Percentiles rank a stretch among this genome's conserved stretches.
phyloP scores from a whole-genome alignment of 2,113 vertebrate species.

The Ancistrus triradiatus region DNA sequence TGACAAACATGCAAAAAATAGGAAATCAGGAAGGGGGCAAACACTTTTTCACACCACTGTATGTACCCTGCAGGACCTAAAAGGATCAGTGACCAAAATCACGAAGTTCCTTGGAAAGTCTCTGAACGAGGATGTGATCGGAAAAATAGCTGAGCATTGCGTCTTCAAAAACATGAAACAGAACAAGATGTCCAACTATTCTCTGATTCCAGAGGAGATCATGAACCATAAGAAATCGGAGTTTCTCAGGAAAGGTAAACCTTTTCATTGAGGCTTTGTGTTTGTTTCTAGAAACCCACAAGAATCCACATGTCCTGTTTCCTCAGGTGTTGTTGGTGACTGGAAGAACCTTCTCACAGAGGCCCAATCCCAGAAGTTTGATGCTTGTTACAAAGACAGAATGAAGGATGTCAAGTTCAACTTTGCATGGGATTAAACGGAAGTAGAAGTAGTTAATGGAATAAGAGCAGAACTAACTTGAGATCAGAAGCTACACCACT shows the following conservation, averaged over 20 bases:
- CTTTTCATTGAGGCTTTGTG: neutral
- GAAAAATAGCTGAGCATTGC: conserved; percentile 56
- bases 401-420: conserved; percentile 60
- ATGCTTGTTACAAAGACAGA: conserved; percentile 58
- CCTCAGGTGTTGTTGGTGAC: conserved; percentile 63
- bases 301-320: conserved; percentile 4
- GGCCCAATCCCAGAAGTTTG: conserved; percentile 58
- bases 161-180: conserved; percentile 68
- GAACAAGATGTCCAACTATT: conserved; percentile 70
- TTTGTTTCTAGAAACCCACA: neutral
- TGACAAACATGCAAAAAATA: too few species aligned
- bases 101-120: conserved; percentile 55
- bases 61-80: conserved; percentile 56
- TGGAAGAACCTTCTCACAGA: conserved; percentile 64
- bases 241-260: conserved; percentile 67
- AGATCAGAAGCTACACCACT: too few species aligned
- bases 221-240: conserved; percentile 60
- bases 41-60: too few species aligned
- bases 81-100: conserved; percentile 42
- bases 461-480: too few species aligned
- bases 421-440: conserved; percentile 61
- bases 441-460: too few species aligned
- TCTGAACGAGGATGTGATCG: conserved; percentile 46
- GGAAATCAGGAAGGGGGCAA: neutral
- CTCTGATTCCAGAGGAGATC: conserved; percentile 48